Conservation (phyloP, 2,888 invertebrate genomes). For the Sussaba pulchella region DNA sequence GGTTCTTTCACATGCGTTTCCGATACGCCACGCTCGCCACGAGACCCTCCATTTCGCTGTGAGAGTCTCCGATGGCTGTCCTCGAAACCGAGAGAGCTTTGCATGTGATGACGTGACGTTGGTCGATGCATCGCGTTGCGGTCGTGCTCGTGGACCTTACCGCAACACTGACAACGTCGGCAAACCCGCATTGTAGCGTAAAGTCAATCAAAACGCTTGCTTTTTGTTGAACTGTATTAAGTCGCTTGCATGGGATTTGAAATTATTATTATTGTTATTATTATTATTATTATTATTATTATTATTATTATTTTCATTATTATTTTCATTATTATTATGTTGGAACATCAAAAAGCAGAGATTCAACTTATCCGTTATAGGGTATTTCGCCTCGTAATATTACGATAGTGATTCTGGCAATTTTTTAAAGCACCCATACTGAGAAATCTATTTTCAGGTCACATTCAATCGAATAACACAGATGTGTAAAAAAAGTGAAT, state of each 20-base stretch:
- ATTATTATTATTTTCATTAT: too few relatives aligned
- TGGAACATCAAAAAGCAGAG: too few relatives aligned
- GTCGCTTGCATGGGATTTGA: too few relatives aligned
- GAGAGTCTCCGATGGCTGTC: constrained; percentile 20
- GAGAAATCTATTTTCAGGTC: background rate
- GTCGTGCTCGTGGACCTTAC: constrained; percentile 48
- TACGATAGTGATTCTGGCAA: too few relatives aligned
- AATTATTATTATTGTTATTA: too few relatives aligned
- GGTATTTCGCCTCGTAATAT: too few relatives aligned
- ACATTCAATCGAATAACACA: background rate
- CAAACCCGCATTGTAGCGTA: constrained; percentile 49
- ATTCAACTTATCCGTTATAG: too few relatives aligned
- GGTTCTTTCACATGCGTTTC: constrained; percentile 70
- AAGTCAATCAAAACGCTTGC: constrained; percentile 38
- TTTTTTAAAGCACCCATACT: too few relatives aligned
- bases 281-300: too few relatives aligned
- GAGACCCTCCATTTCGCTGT: constrained; percentile 31
- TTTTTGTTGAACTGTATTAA: too few relatives aligned
- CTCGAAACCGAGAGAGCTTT: constrained; percentile 29
- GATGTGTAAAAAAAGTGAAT: background rate
- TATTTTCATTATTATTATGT: too few relatives aligned
- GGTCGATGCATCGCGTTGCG: constrained; percentile 48
- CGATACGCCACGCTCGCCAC: constrained; percentile 58
- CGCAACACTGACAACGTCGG: constrained; percentile 37
- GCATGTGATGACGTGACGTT: constrained; percentile 53